These are phyloP conservation scores for Zaprionus obscuricornis DNA, from an alignment of 2,888 invertebrate species.

Conservation along the genomic window DNA sequence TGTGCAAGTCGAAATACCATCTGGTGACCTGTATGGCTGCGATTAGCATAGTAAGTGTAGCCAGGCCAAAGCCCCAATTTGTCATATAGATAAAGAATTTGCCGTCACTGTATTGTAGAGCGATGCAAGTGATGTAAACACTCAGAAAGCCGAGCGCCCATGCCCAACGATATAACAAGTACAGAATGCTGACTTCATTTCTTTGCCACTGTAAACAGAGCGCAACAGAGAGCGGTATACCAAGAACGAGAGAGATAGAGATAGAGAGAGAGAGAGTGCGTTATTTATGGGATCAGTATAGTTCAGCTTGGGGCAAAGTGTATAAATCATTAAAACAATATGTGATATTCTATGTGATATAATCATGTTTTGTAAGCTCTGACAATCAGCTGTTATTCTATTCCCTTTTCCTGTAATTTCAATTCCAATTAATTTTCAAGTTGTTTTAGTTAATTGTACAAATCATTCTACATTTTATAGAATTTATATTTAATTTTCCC, in stretches of 20 bases:
- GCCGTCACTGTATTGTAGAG: conserved; percentile 70
- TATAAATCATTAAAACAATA: too few species aligned
- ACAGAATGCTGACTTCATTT: conserved; percentile 72
- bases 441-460: too few species aligned
- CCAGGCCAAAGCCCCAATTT: conserved; percentile 82
- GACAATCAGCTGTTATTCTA: too few species aligned
- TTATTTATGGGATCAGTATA: too few species aligned
- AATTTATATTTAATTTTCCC: too few species aligned
- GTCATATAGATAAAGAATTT: conserved; percentile 83
- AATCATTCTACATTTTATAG: too few species aligned
- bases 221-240: background rate
- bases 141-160: conserved; percentile 77
- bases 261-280: too few species aligned
- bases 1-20: conserved; percentile 80
- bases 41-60: conserved; percentile 75
- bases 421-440: too few species aligned
- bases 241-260: background rate
- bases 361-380: too few species aligned
- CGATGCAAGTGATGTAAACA: conserved; percentile 71
- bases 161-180: conserved; percentile 81
- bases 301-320: too few species aligned
- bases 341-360: too few species aligned
- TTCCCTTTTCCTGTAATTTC: too few species aligned
- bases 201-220: conserved; percentile 80
- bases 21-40: conserved; percentile 80